Percentiles rank a stretch among this genome's conserved stretches.
Evolutionary conservation across 2,113 vertebrate genomes (phyloP).

Genomic region (Notechis scutatus): DNA sequence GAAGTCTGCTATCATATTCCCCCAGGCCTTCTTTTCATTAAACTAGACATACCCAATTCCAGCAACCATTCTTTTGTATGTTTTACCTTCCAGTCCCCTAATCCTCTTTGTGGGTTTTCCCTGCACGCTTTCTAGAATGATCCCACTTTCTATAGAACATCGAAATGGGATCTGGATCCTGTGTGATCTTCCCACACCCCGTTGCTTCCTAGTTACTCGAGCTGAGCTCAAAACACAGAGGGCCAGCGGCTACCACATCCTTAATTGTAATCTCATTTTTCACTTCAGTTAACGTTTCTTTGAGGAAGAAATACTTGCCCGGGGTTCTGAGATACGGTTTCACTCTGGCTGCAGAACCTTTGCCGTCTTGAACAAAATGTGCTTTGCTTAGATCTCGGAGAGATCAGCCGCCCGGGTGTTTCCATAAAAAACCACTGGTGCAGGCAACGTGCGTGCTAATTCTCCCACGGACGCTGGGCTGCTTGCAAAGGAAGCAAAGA

Average conservation of each 20-base stretch:
- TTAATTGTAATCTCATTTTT: too few species aligned
- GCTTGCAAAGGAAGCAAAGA: not conserved
- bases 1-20: too few species aligned
- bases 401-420: not conserved
- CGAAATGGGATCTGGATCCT: not conserved
- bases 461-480: not conserved
- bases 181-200: not conserved
- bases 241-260: not conserved
- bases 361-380: too few species aligned
- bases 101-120: too few species aligned
- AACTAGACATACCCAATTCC: too few species aligned
- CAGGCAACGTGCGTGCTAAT: not conserved
- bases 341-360: not conserved
- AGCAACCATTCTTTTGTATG: too few species aligned
- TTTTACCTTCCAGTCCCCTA: too few species aligned
- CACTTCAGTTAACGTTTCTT: not conserved
- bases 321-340: not conserved
- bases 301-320: not conserved
- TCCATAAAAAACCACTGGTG: not conserved
- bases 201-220: not conserved
- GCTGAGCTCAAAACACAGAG: not conserved
- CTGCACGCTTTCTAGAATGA: too few species aligned
- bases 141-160: not conserved
- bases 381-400: too few species aligned
- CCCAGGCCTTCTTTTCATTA: too few species aligned